Base-by-base conservation (phyloP, 2,888 invertebrate species). In the Dryobotodes eremita region DNA sequence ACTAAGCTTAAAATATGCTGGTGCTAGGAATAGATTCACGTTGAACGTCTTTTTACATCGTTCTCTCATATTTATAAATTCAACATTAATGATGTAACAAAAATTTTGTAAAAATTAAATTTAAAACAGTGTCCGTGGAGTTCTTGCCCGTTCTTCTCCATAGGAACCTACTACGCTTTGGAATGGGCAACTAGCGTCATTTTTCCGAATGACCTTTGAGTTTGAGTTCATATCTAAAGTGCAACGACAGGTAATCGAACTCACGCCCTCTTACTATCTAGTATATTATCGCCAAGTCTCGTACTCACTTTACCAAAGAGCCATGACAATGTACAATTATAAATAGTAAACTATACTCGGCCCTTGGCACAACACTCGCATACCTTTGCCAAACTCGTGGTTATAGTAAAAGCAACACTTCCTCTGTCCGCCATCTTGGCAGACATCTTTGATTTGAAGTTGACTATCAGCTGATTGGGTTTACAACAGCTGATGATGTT, bases 321-420 rank as follows among this genome's bases (percentile, higher is more conserved):
- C 74, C 55, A 50, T 26, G 50, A 66, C 77, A 66, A 15, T 75
- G 57, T 36, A 31, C 20, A 17, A 26, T 23, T 65, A 59, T 48
- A 71, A 76, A 76, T 72, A 82, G 57, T 75, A 69, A 69, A 61
- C 59, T 71, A 57, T 17, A 80, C 36, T 53, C 17, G 23, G 36
- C 65, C 50, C 36, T 84, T 84, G 84, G 83, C 80, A 80, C 64
- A 66, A 74, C 72, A 73, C 31, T 61, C 7, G 50, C 26, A 66
- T 66, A 13, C 72, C 57, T 73, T 66, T 80, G 76, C 84, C 77
- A 71, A 70, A 0, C 72, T 31, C 84, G 66, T 80, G 62, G 71
- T n/a, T 53, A 42, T 59, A 80, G 70, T 62, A 72, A 84, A 84
- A 80, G 1, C 23, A 48, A 59, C 15, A 68, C 50, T 57, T 48